Evolutionary conservation across 2,797 vertebrate species (phyloP).

Genomic region (Loriculus beryllinus): DNA sequence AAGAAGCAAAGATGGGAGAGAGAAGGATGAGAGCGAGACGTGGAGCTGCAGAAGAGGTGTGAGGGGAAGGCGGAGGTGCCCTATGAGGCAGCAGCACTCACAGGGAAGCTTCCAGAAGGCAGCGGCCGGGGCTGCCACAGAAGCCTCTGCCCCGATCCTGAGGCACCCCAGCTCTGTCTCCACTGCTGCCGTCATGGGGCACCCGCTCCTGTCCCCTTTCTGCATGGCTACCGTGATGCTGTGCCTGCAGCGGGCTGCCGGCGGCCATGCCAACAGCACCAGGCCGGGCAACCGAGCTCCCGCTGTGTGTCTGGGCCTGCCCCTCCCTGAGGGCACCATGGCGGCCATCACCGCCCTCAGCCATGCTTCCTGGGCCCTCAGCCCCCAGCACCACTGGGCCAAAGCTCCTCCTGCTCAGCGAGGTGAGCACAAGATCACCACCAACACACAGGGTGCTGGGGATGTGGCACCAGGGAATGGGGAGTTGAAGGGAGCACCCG

Average conservation of each 20-base stretch:
- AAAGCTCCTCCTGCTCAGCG: neutral
- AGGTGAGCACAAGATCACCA: neutral
- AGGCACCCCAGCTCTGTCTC: too few relatives aligned
- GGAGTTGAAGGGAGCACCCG: neutral
- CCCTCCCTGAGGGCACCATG: fast-evolving
- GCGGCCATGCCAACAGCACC: neutral
- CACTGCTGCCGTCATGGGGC: neutral
- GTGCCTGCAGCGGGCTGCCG: neutral
- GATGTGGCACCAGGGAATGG: fast-evolving
- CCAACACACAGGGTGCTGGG: neutral
- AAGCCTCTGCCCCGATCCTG: neutral
- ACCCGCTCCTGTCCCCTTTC: neutral
- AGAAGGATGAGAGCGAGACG: fast-evolving
- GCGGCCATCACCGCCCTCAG: fast-evolving
- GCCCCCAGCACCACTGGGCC: fast-evolving
- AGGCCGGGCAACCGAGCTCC: fast-evolving
- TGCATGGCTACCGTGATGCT: fast-evolving
- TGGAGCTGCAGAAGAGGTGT: neutral
- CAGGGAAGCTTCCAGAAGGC: neutral
- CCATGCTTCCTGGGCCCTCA: fast-evolving
- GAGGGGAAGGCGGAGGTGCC: neutral
- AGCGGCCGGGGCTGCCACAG: fast-evolving
- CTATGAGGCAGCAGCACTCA: fast-evolving
- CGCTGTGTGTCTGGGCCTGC: fast-evolving
- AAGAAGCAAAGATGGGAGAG: neutral